Evolutionary conservation across 1,140 invertebrate species (phyloP), one percentile per base, ranked within the genome.

Genomic region (Neodiprion pinetum): DNA sequence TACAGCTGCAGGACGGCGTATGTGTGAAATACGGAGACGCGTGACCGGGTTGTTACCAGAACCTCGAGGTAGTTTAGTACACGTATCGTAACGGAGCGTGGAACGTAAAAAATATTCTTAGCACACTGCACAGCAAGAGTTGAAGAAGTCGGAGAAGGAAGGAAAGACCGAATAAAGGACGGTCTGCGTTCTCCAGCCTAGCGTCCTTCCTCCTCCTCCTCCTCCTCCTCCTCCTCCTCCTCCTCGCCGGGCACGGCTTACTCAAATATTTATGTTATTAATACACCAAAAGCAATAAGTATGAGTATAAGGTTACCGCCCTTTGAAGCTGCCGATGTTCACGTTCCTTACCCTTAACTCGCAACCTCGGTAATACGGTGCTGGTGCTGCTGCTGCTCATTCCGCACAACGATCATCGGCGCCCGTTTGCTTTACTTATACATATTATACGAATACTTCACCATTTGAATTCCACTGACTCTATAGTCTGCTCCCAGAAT

Each of bases 201-300:
- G 28, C 28, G 28, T 40, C 28, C 28, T 40, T 40, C 28, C 28
- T 40, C 28, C 1, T 40, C 28, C 28, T 40, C 28, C 28, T 40
- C 28, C 28, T 40, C 28, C 1, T 40, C 1, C 28, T 40, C 28
- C 28, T 4, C 28, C 28, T 40, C 28, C 28, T 40, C 28, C 28
- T 40, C 53, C 53, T 61, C 8, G 11, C 11, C 53, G 53, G 53
- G 53, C n/a, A 61, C 53, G 53, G 53, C 53, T 61, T 61, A 61
- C 53, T 61, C n/a, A 61, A 61, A 61, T 61, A 61, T 61, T 61
- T 61, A 61, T 61, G 53, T 61, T 61, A 61, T 61, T 61, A 61
- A 61, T 61, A 61, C 53, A 61, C 53, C 53, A 61, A 61, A 61
- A 61, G 53, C 53, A 61, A 61, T 61, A 61, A 61, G 53, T 61